phyloP scores from a whole-genome alignment of 2,888 invertebrate species.

The Archaeoteleia sp. region DNA sequence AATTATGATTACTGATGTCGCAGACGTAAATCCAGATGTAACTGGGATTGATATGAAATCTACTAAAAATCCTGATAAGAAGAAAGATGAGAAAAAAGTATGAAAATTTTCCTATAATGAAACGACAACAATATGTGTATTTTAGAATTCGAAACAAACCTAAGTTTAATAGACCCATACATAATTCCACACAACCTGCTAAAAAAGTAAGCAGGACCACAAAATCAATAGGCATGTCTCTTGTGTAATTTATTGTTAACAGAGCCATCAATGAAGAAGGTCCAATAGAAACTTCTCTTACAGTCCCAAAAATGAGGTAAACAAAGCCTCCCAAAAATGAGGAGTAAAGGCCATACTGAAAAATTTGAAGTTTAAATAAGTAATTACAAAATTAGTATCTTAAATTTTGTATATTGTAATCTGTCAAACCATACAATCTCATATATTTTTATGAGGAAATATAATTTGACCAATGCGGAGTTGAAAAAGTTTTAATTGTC shows the following conservation, averaged over 20 bases:
- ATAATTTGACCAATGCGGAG: no score
- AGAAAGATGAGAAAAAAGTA: conserved; percentile 4
- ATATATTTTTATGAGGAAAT: no score
- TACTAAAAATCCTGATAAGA: conserved; percentile 83
- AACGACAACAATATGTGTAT: conserved; percentile 18
- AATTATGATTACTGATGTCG: conserved; percentile 87
- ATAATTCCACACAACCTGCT: conserved; percentile 84
- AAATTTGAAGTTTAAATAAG: no score
- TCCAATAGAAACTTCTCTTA: conserved; percentile 91
- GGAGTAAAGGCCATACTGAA: conserved; percentile 92
- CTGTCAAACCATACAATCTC: no score
- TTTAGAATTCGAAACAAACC: conserved; percentile 76
- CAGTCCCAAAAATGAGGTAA: conserved; percentile 91
- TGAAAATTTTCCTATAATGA: no score
- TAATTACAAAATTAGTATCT: no score
- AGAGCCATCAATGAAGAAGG: conserved; percentile 95
- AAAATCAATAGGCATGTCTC: conserved; percentile 82
- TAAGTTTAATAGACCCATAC: conserved; percentile 88
- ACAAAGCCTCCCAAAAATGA: conserved; percentile 79
- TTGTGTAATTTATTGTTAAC: conserved; percentile 84
- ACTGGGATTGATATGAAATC: conserved; percentile 90
- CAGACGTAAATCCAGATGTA: conserved; percentile 89
- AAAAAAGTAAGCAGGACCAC: conserved; percentile 86
- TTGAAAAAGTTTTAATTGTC: no score
- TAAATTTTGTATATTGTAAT: no score